phyloP scores from a whole-genome alignment of 2,797 vertebrate species.

The Alectoris magna region DNA sequence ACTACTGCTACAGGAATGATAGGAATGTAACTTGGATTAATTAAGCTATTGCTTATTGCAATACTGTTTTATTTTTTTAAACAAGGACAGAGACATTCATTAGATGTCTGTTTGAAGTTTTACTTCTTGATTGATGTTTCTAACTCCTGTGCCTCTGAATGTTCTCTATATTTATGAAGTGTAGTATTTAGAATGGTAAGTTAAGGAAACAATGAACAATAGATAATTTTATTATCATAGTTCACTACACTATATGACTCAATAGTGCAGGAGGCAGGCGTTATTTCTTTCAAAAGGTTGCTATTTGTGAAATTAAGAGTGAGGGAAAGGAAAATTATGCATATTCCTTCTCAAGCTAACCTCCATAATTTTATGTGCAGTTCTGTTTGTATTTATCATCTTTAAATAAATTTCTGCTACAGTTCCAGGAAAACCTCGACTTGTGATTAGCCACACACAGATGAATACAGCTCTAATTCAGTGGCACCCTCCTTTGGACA shows the following conservation, averaged over 20 bases:
- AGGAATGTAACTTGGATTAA: slow-evolving; percentile 12
- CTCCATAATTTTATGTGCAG: not conserved
- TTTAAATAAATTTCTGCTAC: slow-evolving; percentile 68
- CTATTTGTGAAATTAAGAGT: not conserved
- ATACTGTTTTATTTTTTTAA: not conserved
- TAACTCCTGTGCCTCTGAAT: not conserved
- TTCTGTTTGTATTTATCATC: slow-evolving; percentile 44
- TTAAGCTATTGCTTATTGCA: not conserved
- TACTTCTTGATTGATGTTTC: not conserved
- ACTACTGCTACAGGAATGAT: not conserved
- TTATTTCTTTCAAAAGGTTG: not conserved
- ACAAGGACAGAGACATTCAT: not conserved
- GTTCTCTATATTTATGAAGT: slow-evolving; percentile 4
- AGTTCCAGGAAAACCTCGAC: slow-evolving; percentile 97
- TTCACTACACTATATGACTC: not conserved
- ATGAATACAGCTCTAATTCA: slow-evolving; percentile 98
- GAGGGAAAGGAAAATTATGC: not conserved
- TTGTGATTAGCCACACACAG: slow-evolving; percentile 97
- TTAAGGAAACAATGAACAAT: not conserved
- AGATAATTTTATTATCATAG: not conserved
- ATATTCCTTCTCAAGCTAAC: slow-evolving; percentile 13
- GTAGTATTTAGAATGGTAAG: not conserved
- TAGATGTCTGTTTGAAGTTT: not conserved
- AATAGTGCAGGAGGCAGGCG: not conserved
- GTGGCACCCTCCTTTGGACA: slow-evolving; percentile 94